Base-by-base conservation (phyloP, 2,888 invertebrate species). In the Eupithecia pulchellata region DNA sequence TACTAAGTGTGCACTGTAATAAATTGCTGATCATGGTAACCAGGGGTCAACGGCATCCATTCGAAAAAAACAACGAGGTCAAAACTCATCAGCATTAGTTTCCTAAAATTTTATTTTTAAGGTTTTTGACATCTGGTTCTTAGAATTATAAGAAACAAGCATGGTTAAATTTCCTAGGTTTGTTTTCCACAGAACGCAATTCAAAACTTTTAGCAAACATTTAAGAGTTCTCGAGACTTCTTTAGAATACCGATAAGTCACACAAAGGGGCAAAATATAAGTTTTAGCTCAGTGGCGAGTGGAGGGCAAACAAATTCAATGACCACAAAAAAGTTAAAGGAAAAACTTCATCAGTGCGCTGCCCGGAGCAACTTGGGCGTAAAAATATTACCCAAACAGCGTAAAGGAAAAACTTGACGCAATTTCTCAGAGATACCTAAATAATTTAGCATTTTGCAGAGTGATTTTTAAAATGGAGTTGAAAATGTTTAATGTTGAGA, bases 271-370 rank as follows among this genome's bases (percentile, higher is more conserved):
- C 77, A 81, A 78, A 84, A 86, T 87, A 84, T 84, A 89, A 91
- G 88, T 89, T 91, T 88, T 89, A 82, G 85, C 79, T 80, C 81
- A 78, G 79, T 82, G 76, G 84, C 79, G 83, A 90, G 89, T 87
- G 86, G 89, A 86, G 84, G 84, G 84, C 88, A 90, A 91, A 92
- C 89, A 90, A 90, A 91, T 89, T 90, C 87, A 89, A 89, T 89
- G 89, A 86, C 88, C 89, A 87, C 88, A 85, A 87, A 88, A 88
- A 89, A 89, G 86, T 88, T 87, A 83, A 81, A 79, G 77, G 70
- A 66, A 73, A 86, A 89, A 88, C 85, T 88, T 86, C 78, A 80
- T 80, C 82, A 72, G 81, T 78, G 77, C 79, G 80, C 74, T 73
- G 34, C 77, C 74, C 75, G 71, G 71, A 69, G 75, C 75, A 84